Percentiles rank a stretch among this genome's conserved stretches.
Conservation (phyloP, 2,888 invertebrate species). For the Ganaspis brasiliensis region DNA sequence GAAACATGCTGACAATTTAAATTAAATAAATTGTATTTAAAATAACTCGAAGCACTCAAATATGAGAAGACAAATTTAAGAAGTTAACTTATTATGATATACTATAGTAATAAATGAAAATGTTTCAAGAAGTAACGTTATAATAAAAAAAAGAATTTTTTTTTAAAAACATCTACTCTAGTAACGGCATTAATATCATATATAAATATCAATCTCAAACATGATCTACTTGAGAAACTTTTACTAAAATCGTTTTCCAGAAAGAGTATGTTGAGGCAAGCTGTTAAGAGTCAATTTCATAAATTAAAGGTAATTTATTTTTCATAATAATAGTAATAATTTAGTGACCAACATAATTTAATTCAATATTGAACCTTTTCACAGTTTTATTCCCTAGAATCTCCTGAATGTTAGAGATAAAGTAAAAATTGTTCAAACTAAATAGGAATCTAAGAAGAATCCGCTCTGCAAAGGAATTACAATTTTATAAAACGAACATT, state of each 20-base stretch:
- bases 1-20: background rate
- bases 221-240: too few relatives aligned
- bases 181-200: too few relatives aligned
- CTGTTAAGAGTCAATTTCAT: too few relatives aligned
- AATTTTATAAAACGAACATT: conserved; percentile 1
- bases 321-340: conserved; percentile 14
- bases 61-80: too few relatives aligned
- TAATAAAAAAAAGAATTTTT: too few relatives aligned
- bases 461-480: conserved; percentile 25
- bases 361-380: background rate
- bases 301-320: background rate
- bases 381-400: conserved; percentile 30
- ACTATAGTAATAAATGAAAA: too few relatives aligned
- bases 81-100: too few relatives aligned
- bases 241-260: too few relatives aligned
- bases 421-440: conserved; percentile 17
- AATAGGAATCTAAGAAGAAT: conserved; percentile 22
- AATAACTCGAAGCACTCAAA: background rate
- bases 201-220: too few relatives aligned
- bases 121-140: too few relatives aligned
- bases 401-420: conserved; percentile 19
- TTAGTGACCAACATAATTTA: conserved; percentile 2
- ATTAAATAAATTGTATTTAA: conserved; percentile 1
- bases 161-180: too few relatives aligned
- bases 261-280: too few relatives aligned